Evolutionary conservation across 2,888 invertebrate species (phyloP), one percentile per base, ranked within the genome.

Genomic region (Parelbella ahira): DNA sequence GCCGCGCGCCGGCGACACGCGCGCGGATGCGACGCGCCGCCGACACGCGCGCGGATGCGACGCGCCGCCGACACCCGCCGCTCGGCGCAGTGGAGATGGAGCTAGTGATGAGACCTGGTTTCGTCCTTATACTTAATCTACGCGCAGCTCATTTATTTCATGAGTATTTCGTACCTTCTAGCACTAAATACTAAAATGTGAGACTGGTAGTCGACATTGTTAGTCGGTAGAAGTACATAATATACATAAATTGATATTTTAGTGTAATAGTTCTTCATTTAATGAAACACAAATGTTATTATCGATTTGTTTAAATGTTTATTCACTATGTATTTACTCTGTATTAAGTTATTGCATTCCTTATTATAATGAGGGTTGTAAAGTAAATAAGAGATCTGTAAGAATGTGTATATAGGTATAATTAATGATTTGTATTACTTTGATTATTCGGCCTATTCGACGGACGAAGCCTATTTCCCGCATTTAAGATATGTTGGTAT

Each of bases 191-290:
- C 83, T 83, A 86, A 84, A 82, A 86, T 84, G 84, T 87, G 86
- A 87, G 87, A 87, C 87, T 87, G 87, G 86, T 87, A 86, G 86
- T 84, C 86, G 69, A 82, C 84, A 84, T 84, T 86, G 71, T 81
- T 87, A 87, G 84, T 77, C 76, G 66, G 75, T 87, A 86, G 83
- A 73, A 73, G 71, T 82, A 56, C 54, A 55, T 56, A 48, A 45
- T 51, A 80, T 80, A 81, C 72, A 80, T 78, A 70, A 71, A 74
- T 74, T 75, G 72, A 75, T 75, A 76, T 74, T 82, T 79, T 81
- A 82, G 79, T 73, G 60, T 70, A 58, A 69, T 73, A 72, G 66
- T 68, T 67, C 72, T 80, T 83, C 63, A 71, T 86, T 82, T 81
- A 68, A 72, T 71, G 61, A 74, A 74, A 72, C 62, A 63, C 70